Conservation (phyloP, 1,140 invertebrate species). For the Eulimnadia texana region DNA sequence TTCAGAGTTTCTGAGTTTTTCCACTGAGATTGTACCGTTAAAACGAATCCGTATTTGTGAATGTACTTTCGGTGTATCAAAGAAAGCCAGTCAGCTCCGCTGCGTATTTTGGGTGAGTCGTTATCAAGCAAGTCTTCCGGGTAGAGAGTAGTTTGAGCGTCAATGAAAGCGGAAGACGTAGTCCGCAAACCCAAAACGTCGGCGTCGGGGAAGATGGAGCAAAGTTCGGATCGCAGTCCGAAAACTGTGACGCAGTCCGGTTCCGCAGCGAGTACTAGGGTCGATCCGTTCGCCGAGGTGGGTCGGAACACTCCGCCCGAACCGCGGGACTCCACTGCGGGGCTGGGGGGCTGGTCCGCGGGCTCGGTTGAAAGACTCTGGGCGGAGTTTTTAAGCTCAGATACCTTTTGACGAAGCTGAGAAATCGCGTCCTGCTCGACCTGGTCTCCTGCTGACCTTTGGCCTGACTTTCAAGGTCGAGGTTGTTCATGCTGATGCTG, state of each 20-base stretch:
- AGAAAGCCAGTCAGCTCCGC: not conserved
- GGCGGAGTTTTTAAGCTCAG: constrained; percentile 9
- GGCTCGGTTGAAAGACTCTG: not conserved
- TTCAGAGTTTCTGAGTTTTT: not conserved
- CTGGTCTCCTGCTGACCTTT: not conserved
- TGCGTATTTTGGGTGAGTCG: not conserved
- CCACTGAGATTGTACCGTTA: constrained; percentile 16
- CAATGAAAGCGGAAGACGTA: constrained; percentile 9
- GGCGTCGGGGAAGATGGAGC: constrained; percentile 7
- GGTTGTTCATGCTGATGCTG: constrained; percentile 8
- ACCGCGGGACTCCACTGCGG: constrained; percentile 4
- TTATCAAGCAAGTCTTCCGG: constrained; percentile 4
- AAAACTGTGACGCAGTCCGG: constrained; percentile 10
- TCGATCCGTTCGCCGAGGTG: constrained; percentile 10
- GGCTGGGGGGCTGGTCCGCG: not conserved
- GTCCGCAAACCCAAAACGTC: not conserved
- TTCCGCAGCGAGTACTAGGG: constrained; percentile 7
- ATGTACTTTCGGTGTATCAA: constrained; percentile 8
- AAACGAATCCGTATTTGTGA: constrained; percentile 2
- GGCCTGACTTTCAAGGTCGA: not conserved
- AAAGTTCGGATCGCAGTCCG: constrained; percentile 10
- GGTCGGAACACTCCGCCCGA: constrained; percentile 14
- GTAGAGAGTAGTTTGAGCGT: constrained; percentile 10
- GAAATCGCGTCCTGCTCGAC: constrained; percentile 4
- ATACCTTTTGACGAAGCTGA: constrained; percentile 11